Base-by-base conservation (phyloP, 2,113 vertebrate genomes). In the Ophiodon elongatus region DNA sequence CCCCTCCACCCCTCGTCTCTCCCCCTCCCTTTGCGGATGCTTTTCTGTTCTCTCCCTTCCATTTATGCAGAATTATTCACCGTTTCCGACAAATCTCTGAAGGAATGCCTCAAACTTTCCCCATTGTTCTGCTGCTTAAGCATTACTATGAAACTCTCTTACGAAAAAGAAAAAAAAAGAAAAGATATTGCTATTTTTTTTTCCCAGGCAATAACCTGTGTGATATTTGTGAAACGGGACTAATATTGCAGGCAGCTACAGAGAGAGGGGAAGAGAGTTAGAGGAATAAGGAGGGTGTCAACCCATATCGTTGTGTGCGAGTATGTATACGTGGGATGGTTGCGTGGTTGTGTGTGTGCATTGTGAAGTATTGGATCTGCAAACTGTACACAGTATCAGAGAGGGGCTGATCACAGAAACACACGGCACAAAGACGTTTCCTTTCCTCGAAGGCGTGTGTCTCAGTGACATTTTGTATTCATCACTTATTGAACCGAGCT, bases 1-100 rank as follows among this genome's bases (percentile, higher is more conserved):
- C 29, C 70, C 54, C 57, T 64, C 82, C 37, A n/a, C 27, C 27
- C 35, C 72, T 76, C 59, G 14, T 72, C 69, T 62, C 78, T 31
- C 73, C 35, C 84, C 11, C 69, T 89, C 84, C 88, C 87, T 73
- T 33, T 29, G 65, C 52, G 72, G 74, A 86, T 85, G 76, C 80
- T 70, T 75, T 80, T 45, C 79, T 87, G 73, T 80, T 89, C 88
- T 92, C 85, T 82, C 76, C 57, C 60, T 84, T 87, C 85, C 91
- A 72, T 91, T 93, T 92, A 93, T 93, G 83, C 87, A 91, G 88
- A 93, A 90, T 92, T 91, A 91, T 92, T 91, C 89, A 90, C 84
- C 59, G 65, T 91, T 92, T 87, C 86, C 11, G 19, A 81, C 82
- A 90, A 91, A 88, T 91, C 85, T 93, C 78, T 66, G 80, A 91